Percentiles rank a stretch among this genome's conserved stretches.
Conservation (phyloP, 2,113 vertebrate genomes). For the Notechis scutatus region DNA sequence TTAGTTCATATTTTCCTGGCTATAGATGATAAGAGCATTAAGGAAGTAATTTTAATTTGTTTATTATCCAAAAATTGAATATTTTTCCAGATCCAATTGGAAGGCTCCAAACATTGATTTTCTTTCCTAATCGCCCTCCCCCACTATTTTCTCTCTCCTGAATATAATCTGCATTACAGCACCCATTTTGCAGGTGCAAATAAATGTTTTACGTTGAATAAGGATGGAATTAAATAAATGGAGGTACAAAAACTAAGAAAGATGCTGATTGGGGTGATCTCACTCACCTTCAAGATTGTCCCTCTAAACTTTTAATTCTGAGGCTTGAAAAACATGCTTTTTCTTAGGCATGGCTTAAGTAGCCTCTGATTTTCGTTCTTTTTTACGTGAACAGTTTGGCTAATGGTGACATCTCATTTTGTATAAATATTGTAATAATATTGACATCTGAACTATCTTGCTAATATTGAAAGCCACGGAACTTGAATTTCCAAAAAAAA, state of each 20-base stretch:
- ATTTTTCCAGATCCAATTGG: neutral
- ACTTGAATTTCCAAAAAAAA: neutral
- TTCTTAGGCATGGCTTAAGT: neutral
- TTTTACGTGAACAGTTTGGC: conserved; percentile 1
- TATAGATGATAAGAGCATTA: neutral
- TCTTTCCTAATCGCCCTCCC: too few species aligned
- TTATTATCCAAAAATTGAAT: neutral
- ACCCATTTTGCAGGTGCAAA: neutral
- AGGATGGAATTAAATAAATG: neutral
- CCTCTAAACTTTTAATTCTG: neutral
- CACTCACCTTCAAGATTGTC: neutral
- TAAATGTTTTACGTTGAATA: neutral
- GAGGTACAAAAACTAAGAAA: neutral
- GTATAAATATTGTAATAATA: neutral
- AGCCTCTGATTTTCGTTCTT: neutral
- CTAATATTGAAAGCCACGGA: neutral
- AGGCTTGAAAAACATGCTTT: neutral
- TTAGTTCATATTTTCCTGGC: neutral
- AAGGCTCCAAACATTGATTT: neutral
- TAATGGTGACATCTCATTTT: neutral
- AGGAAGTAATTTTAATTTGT: neutral
- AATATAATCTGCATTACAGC: neutral
- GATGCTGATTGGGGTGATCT: neutral
- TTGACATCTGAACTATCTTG: neutral
- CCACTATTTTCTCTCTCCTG: too few species aligned